These are phyloP conservation scores for Trissolcus basalis DNA, from an alignment of 1,140 invertebrate species.

Conservation along the genomic window DNA sequence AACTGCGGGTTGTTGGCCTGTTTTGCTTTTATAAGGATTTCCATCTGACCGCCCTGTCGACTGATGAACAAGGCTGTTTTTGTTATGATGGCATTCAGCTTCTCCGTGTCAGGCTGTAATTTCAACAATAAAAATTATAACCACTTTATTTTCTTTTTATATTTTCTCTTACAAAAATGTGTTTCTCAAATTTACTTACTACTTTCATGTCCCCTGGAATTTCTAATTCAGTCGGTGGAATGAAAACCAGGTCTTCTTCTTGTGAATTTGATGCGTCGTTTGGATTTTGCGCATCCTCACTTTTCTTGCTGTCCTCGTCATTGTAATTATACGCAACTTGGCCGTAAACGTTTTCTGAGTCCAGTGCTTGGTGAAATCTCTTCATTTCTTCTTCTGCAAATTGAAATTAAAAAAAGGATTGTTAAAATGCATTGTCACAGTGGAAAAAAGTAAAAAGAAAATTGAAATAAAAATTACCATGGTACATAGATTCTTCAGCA, in stretches of 20 bases:
- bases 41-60: slow-evolving; percentile 96
- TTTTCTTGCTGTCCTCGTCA: slow-evolving; percentile 71
- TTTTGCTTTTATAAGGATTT: slow-evolving; percentile 98
- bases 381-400: slow-evolving; percentile 92
- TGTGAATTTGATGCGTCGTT: slow-evolving; percentile 68
- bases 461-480: slow-evolving; percentile 78
- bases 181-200: slow-evolving; percentile 79
- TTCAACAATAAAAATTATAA: slow-evolving; percentile 21
- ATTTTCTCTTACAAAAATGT: not conserved
- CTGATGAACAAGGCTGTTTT: slow-evolving; percentile 97
- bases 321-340: slow-evolving; percentile 91
- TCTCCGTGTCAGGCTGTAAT: slow-evolving; percentile 91
- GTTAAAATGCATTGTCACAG: too few relatives aligned
- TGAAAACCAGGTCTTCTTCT: slow-evolving; percentile 84
- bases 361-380: slow-evolving; percentile 85
- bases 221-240: slow-evolving; percentile 82
- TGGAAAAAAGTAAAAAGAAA: not conserved
- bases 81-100: slow-evolving; percentile 95
- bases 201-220: slow-evolving; percentile 84
- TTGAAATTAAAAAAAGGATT: too few relatives aligned
- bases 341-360: slow-evolving; percentile 82
- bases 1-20: slow-evolving; percentile 96
- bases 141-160: not conserved
- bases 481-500: slow-evolving; percentile 88
- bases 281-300: slow-evolving; percentile 70